These are phyloP conservation scores for Antechinus flavipes DNA, from an alignment of 2,113 vertebrate species.

Conservation along the genomic window DNA sequence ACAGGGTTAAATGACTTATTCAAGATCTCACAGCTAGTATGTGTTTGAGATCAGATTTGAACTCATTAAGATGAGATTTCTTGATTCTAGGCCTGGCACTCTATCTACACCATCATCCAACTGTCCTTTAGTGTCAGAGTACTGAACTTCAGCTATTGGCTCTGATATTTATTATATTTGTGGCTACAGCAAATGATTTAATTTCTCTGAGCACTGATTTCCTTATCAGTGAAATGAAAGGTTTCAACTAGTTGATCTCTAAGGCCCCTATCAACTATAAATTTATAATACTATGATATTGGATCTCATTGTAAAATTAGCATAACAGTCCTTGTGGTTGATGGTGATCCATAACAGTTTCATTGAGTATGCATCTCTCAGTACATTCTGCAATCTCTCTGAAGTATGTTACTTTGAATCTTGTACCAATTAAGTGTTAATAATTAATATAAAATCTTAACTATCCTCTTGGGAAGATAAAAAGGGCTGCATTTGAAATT, in stretches of 20 bases:
- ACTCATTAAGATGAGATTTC: background rate
- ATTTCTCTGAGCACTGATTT: background rate
- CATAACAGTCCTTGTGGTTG: background rate
- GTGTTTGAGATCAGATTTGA: background rate
- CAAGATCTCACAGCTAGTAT: background rate
- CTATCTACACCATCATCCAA: background rate
- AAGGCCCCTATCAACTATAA: fast-evolving
- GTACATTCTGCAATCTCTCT: background rate
- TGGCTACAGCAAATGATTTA: background rate
- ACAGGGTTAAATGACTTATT: no score
- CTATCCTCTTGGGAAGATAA: background rate
- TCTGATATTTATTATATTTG: background rate
- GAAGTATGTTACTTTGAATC: background rate
- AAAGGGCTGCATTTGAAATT: background rate
- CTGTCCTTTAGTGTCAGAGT: background rate
- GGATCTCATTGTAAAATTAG: background rate
- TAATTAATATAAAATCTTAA: background rate
- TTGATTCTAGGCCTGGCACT: background rate
- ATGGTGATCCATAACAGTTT: background rate
- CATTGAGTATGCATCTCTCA: background rate
- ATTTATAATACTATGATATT: background rate
- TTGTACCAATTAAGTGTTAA: background rate
- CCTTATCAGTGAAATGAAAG: background rate
- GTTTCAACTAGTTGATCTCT: background rate
- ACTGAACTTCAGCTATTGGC: background rate